These are phyloP conservation scores for Apocheima hispidaria DNA, from an alignment of 2,888 invertebrate genomes.

Conservation along the genomic window DNA sequence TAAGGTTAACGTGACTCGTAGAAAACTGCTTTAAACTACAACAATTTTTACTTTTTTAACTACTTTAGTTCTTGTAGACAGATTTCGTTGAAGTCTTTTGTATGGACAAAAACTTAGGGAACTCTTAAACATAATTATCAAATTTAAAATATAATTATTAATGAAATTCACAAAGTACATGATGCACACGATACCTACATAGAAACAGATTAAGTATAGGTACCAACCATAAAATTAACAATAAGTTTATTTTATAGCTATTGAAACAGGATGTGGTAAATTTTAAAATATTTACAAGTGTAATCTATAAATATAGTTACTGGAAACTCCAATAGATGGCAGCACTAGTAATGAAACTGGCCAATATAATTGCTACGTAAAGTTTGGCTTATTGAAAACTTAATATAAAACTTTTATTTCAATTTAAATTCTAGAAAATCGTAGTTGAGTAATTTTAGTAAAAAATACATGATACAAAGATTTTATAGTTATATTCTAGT, in stretches of 20 bases:
- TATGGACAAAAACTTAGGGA: constrained; percentile 2
- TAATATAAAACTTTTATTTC: neutral
- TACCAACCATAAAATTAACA: neutral
- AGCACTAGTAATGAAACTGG: constrained; percentile 5
- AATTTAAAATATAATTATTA: neutral
- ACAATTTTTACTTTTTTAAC: no score
- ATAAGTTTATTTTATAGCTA: neutral
- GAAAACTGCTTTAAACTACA: no score
- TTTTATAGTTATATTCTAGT: no score
- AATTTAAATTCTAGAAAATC: no score
- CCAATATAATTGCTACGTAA: no score
- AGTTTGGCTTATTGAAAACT: no score
- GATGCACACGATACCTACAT: no score
- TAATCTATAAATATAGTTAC: constrained; percentile 16
- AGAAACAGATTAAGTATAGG: neutral
- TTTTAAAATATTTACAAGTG: no score
- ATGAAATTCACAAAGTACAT: neutral
- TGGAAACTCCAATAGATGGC: constrained; percentile 20
- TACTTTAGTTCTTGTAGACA: neutral
- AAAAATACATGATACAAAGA: no score
- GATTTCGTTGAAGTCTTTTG: constrained; percentile 32
- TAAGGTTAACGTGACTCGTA: neutral
- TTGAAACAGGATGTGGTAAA: neutral
- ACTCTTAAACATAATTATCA: neutral
- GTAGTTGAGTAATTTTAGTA: no score